These are phyloP conservation scores for Trinorchestia longiramus DNA, from an alignment of 1,140 invertebrate species.

Conservation along the genomic window DNA sequence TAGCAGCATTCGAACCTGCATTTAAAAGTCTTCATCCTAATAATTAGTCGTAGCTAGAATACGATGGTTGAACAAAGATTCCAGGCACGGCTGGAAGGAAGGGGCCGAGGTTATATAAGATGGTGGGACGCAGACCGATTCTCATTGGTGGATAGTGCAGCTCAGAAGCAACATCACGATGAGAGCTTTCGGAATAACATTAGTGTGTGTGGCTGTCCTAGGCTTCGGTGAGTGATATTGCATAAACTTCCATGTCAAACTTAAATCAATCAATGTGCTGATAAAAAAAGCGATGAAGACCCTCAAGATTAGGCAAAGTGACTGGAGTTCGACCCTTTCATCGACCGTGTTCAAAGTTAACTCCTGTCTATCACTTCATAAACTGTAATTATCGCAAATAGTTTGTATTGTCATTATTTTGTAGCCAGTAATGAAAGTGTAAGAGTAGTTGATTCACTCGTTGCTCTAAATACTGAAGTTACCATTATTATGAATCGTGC, in stretches of 20 bases:
- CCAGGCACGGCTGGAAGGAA: slow-evolving; percentile 52
- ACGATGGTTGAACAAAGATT: neutral
- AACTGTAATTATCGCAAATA: neutral
- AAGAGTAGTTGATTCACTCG: neutral
- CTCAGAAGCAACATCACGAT: neutral
- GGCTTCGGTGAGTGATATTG: slow-evolving; percentile 40
- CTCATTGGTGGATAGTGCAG: slow-evolving; percentile 35
- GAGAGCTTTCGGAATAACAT: slow-evolving; percentile 36
- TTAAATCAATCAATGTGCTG: neutral
- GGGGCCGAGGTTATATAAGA: slow-evolving; percentile 48
- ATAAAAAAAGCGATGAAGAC: neutral
- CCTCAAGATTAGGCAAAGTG: neutral
- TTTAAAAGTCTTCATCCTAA: neutral
- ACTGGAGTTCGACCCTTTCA: neutral
- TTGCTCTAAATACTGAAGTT: neutral
- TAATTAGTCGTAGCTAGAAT: neutral
- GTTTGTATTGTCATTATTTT: neutral
- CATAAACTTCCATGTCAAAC: neutral
- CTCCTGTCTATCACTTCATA: neutral
- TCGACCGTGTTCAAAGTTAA: neutral
- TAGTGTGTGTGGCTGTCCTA: neutral
- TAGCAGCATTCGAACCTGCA: neutral
- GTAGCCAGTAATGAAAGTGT: neutral
- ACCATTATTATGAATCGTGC: neutral
- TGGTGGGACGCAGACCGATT: neutral